Evolutionary conservation across 2,797 vertebrate genomes (phyloP).

Genomic region (Halcyon smyrnensis): DNA sequence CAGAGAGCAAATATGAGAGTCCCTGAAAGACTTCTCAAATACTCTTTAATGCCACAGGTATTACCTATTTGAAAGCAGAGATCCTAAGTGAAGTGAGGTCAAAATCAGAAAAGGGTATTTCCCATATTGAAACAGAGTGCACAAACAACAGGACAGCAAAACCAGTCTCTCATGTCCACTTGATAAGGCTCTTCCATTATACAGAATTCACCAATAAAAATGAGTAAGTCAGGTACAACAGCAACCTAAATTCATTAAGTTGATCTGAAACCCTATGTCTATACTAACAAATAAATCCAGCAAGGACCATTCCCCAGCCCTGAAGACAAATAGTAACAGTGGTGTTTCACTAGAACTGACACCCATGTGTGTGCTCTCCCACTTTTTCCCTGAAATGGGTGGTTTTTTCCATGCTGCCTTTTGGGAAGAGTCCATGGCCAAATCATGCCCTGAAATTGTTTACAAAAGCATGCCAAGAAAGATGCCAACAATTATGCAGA

Average conservation of each 20-base stretch:
- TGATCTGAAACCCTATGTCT: neutral
- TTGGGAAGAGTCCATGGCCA: neutral
- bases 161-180: neutral
- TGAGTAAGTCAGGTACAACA: neutral
- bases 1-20: neutral
- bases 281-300: neutral
- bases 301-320: neutral
- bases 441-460: neutral
- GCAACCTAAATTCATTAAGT: neutral
- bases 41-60: neutral
- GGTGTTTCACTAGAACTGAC: neutral
- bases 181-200: neutral
- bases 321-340: neutral
- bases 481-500: neutral
- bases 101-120: neutral
- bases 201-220: neutral
- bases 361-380: neutral
- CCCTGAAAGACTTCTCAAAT: neutral
- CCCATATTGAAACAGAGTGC: fast-evolving
- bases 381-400: neutral
- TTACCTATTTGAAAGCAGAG: neutral
- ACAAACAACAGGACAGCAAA: neutral
- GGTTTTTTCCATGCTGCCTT: neutral
- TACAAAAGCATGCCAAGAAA: neutral
- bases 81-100: neutral